These are phyloP conservation scores for Drosophila sulfurigaster DNA, from an alignment of 1,140 invertebrate genomes.

Conservation along the genomic window DNA sequence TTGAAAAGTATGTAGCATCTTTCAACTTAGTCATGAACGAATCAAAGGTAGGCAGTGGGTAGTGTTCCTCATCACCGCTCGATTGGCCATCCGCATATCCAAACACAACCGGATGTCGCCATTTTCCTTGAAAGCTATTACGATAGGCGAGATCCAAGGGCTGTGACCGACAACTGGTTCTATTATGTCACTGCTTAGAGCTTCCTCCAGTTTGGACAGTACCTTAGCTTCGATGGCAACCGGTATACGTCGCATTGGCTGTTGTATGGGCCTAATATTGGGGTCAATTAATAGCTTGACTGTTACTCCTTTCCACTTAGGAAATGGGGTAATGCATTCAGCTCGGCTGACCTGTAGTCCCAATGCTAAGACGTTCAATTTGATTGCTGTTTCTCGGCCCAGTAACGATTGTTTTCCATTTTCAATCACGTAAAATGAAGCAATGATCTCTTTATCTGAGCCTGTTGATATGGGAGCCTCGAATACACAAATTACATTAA, in stretches of 20 bases:
- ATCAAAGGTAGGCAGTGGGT: slow-evolving; percentile 40
- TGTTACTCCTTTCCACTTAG: slow-evolving; percentile 38
- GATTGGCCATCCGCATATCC: slow-evolving; percentile 51
- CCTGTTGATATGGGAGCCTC: slow-evolving; percentile 41
- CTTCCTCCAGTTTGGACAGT: slow-evolving; percentile 47
- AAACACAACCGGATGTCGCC: slow-evolving; percentile 42
- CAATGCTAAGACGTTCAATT: slow-evolving; percentile 38
- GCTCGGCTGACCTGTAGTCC: slow-evolving; percentile 20
- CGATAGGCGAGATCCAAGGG: slow-evolving; percentile 44
- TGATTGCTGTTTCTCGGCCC: slow-evolving; percentile 35
- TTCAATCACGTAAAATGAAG: slow-evolving; percentile 49
- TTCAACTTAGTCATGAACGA: slow-evolving; percentile 41
- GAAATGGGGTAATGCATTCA: slow-evolving; percentile 38
- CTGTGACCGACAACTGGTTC: slow-evolving; percentile 51
- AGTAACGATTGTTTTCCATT: slow-evolving; percentile 45
- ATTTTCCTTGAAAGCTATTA: slow-evolving; percentile 39
- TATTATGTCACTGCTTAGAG: slow-evolving; percentile 51
- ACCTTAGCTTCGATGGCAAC: slow-evolving; percentile 34
- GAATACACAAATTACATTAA: slow-evolving; percentile 42
- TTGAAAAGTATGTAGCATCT: slow-evolving; percentile 19
- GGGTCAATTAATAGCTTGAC: slow-evolving; percentile 44
- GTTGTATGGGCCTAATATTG: slow-evolving; percentile 4
- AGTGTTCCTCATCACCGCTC: slow-evolving; percentile 40
- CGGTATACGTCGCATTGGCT: slow-evolving; percentile 17
- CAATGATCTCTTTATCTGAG: slow-evolving; percentile 31